A percentile compares a stretch with the other conserved stretches of the same genome.
Conservation (phyloP, 2,888 invertebrate genomes). For the Lepidochitona cinerea region DNA sequence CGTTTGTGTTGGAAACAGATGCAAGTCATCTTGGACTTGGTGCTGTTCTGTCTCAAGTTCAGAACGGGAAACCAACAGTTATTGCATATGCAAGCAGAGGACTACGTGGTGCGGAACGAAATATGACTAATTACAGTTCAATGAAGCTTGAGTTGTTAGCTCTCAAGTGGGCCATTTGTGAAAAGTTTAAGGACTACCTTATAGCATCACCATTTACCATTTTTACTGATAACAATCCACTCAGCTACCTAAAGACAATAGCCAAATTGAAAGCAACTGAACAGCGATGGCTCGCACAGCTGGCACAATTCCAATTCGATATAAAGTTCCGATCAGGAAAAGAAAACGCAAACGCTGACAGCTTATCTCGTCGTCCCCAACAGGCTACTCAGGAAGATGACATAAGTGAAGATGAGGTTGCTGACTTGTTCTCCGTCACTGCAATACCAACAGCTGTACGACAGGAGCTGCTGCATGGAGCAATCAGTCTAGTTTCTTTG, state of each 20-base stretch:
- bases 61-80: not conserved
- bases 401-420: not conserved
- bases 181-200: conserved; percentile 23
- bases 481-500: not conserved
- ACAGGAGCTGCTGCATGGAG: not conserved
- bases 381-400: not conserved
- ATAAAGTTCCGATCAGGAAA: conserved; percentile 14
- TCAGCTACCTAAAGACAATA: conserved; percentile 8
- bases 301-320: conserved; percentile 16
- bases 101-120: conserved; percentile 2
- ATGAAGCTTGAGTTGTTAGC: conserved; percentile 28
- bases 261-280: conserved; percentile 20
- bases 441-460: not conserved
- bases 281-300: conserved; percentile 19
- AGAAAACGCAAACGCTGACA: conserved; percentile 15
- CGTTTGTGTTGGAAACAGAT: conserved; percentile 1
- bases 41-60: conserved; percentile 6
- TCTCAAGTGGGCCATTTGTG: conserved; percentile 29
- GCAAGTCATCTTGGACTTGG: not conserved
- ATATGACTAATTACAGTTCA: not conserved
- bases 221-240: conserved; percentile 15
- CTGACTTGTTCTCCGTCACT: not conserved
- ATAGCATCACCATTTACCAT: conserved; percentile 7
- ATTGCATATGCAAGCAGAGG: conserved; percentile 11
- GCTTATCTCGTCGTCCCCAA: conserved; percentile 5